These are phyloP conservation scores for Temnothorax ravouxi DNA, from an alignment of 2,888 invertebrate genomes.

Conservation along the genomic window DNA sequence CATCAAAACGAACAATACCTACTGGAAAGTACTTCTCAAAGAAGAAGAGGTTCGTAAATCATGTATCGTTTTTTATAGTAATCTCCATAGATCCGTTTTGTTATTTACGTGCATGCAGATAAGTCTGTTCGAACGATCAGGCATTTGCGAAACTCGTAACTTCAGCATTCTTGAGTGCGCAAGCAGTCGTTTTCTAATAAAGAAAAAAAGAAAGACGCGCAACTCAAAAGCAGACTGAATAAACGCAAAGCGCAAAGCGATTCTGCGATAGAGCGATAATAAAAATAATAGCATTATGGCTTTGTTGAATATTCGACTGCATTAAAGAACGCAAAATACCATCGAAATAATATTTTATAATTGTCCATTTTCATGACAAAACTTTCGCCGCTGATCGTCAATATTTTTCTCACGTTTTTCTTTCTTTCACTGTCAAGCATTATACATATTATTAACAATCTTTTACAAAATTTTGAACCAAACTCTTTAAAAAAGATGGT, in stretches of 20 bases:
- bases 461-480: background rate
- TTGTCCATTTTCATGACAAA: background rate
- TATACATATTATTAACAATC: background rate
- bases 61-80: background rate
- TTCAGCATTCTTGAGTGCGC: background rate
- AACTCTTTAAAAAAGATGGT: background rate
- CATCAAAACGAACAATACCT: background rate
- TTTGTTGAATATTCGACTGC: background rate
- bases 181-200: background rate
- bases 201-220: background rate
- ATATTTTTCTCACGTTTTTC: background rate
- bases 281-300: background rate
- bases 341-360: background rate
- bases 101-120: slow-evolving; percentile 5
- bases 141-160: slow-evolving; percentile 14
- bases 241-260: background rate
- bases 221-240: background rate
- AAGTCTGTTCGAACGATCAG: background rate
- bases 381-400: background rate
- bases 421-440: background rate
- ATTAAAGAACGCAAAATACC: background rate
- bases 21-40: background rate
- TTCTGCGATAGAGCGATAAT: background rate
- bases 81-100: background rate
- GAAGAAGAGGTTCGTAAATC: background rate